Conservation (phyloP, 64 coral and sea anemone species). For the Stichodactyla helianthus region DNA sequence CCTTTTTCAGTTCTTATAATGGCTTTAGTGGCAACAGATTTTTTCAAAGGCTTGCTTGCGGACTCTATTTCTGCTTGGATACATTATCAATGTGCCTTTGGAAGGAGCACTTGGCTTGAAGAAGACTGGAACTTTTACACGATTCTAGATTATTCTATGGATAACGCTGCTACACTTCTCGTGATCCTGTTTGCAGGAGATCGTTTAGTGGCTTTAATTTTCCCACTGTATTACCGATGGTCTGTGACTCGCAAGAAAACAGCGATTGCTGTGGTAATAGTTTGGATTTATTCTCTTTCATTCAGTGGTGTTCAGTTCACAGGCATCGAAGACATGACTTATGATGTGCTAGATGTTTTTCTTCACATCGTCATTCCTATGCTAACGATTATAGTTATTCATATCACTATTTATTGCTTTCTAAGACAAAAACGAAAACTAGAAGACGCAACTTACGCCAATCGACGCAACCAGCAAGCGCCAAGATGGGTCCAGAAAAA, state of each 20-base stretch:
- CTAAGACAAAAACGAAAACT: background rate
- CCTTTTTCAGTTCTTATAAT: slow-evolving; percentile 13
- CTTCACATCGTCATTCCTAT: background rate
- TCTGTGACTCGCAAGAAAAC: background rate
- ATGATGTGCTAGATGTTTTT: background rate
- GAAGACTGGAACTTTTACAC: slow-evolving; percentile 16
- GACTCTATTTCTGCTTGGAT: slow-evolving; percentile 8
- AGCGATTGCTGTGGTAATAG: background rate
- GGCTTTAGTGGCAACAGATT: background rate
- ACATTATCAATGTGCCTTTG: slow-evolving; percentile 1
- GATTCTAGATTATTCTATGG: background rate
- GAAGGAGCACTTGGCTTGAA: background rate
- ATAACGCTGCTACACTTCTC: background rate
- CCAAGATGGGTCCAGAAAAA: background rate
- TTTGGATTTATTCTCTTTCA: background rate
- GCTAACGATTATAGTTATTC: background rate
- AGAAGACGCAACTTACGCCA: background rate
- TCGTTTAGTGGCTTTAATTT: background rate
- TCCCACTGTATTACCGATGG: background rate
- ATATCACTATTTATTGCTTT: background rate
- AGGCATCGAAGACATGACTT: background rate
- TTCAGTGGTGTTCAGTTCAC: background rate
- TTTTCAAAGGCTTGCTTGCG: background rate
- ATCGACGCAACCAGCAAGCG: background rate
- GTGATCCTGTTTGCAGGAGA: slow-evolving; percentile 2